These are phyloP conservation scores for Lanistes nyassanus DNA, from an alignment of 1,140 invertebrate genomes.

Conservation along the genomic window DNA sequence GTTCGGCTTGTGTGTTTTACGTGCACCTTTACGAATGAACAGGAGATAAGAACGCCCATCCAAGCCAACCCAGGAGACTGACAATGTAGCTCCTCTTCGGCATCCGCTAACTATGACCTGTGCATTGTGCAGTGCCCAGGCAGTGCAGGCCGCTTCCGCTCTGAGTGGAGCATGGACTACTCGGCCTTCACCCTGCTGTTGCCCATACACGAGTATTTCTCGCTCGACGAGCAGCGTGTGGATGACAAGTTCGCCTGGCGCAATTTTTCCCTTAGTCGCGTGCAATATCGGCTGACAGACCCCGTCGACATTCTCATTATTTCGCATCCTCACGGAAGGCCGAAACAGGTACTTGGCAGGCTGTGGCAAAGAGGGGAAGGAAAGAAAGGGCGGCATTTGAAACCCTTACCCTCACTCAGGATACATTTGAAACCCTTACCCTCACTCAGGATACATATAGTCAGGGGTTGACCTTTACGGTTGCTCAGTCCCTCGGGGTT, in stretches of 20 bases:
- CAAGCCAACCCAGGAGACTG: too few relatives aligned
- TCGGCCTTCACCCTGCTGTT: conserved; percentile 19
- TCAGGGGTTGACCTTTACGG: too few relatives aligned
- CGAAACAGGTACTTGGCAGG: conserved; percentile 16
- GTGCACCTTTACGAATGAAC: too few relatives aligned
- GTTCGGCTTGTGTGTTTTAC: too few relatives aligned
- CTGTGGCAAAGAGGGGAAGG: too few relatives aligned
- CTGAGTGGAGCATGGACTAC: conserved; percentile 19
- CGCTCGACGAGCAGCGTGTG: neutral
- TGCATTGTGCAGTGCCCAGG: conserved; percentile 1
- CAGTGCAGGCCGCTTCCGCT: neutral
- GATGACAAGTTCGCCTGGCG: conserved; percentile 14
- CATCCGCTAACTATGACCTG: too few relatives aligned
- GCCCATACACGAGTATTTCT: conserved; percentile 8
- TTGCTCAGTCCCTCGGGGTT: too few relatives aligned
- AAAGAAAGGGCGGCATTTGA: too few relatives aligned
- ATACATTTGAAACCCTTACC: too few relatives aligned
- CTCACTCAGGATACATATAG: neutral
- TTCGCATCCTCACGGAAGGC: conserved; percentile 17
- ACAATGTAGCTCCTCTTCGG: too few relatives aligned
- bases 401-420: neutral
- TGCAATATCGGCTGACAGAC: conserved; percentile 13
- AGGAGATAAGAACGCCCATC: too few relatives aligned
- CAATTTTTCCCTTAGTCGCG: conserved; percentile 9
- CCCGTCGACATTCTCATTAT: conserved; percentile 18